Percentiles rank a stretch among this genome's conserved stretches.
phyloP scores from a whole-genome alignment of 2,113 vertebrate genomes.

The Canis aureus region DNA sequence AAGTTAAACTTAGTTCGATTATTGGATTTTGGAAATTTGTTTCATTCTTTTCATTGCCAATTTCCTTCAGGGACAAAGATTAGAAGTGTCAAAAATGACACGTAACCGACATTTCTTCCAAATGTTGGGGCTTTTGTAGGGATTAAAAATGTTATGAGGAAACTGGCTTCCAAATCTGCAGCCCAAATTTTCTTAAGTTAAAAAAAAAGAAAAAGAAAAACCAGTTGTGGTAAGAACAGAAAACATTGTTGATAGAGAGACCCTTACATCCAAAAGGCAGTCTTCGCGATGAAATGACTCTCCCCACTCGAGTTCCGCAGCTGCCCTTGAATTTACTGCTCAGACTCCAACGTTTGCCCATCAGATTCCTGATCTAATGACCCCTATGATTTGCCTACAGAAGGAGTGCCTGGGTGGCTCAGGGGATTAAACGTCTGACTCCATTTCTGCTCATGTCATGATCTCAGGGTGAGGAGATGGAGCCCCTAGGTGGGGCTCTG shows the following conservation, averaged over 20 bases:
- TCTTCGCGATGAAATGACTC: not conserved
- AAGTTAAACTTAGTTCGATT: conserved; percentile 51
- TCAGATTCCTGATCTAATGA: not conserved
- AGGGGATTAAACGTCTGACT: not conserved
- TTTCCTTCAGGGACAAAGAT: conserved; percentile 60
- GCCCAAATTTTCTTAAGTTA: not conserved
- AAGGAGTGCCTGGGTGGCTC: not conserved
- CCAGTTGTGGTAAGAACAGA: not conserved
- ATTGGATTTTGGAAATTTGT: conserved; percentile 47
- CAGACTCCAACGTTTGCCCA: not conserved
- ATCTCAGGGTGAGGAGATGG: too few relatives aligned
- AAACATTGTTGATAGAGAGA: not conserved
- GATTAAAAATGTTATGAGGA: conserved; percentile 32
- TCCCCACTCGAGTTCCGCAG: not conserved
- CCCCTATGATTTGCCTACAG: not conserved
- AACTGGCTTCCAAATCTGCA: conserved; percentile 50
- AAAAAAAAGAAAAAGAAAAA: not conserved
- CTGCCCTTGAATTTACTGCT: not conserved
- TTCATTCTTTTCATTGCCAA: conserved; percentile 40
- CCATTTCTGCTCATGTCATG: too few relatives aligned
- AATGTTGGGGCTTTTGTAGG: not conserved
- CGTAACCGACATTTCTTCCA: conserved; percentile 48
- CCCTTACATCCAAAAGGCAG: not conserved
- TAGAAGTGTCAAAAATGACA: conserved; percentile 63
- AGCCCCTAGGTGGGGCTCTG: too few relatives aligned